These are phyloP conservation scores for Procambarus clarkii DNA, from an alignment of 1,140 invertebrate species.

Conservation along the genomic window DNA sequence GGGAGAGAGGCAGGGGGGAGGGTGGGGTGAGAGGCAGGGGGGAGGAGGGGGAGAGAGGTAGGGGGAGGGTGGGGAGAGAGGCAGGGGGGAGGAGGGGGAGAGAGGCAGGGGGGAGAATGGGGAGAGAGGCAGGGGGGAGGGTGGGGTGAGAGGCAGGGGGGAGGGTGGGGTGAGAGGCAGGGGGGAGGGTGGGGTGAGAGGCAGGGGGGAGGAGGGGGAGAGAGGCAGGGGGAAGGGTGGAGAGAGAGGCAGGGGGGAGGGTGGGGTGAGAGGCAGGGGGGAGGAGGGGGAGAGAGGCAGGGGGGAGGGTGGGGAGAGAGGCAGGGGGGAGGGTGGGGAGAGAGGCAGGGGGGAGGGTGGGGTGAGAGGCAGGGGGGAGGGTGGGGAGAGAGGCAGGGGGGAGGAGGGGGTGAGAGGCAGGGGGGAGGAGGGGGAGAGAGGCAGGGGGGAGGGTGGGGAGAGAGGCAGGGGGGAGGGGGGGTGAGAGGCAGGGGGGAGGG, in stretches of 20 bases:
- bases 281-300: neutral
- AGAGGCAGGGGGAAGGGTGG: neutral
- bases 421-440: neutral
- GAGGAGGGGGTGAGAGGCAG: neutral
- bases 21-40: no score
- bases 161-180: neutral
- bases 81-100: no score
- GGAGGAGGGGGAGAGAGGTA: no score
- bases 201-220: neutral
- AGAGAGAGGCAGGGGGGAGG: neutral
- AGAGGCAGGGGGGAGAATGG: no score
- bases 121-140: no score
- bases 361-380: neutral
- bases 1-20: no score
- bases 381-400: slow-evolving; percentile 13
- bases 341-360: neutral
- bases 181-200: no score
- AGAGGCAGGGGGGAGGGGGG: neutral
- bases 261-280: neutral
- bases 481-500: neutral
- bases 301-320: no score
- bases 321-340: neutral
- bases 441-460: neutral
- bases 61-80: no score
- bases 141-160: no score